phyloP scores from a whole-genome alignment of 2,888 invertebrate species.

The Lasioglossum calceatum region DNA sequence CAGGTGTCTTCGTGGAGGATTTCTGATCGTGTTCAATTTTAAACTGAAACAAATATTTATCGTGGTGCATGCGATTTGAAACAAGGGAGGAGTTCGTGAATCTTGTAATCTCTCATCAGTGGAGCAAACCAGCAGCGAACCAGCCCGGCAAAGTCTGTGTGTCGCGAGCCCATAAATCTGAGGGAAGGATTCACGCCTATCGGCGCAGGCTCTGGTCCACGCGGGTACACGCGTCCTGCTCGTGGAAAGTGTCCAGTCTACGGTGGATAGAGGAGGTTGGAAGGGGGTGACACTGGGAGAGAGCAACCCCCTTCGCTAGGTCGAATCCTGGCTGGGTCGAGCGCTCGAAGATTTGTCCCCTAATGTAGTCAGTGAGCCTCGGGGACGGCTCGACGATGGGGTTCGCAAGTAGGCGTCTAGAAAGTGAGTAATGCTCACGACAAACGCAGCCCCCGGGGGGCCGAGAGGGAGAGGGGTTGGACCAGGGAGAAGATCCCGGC shows the following conservation, averaged over 20 bases:
- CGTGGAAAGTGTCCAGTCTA: slow-evolving; percentile 57
- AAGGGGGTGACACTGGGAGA: slow-evolving; percentile 22
- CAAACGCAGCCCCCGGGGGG: slow-evolving; percentile 83
- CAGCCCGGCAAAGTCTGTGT: not conserved
- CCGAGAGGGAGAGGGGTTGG: slow-evolving; percentile 48
- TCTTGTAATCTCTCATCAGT: slow-evolving; percentile 2
- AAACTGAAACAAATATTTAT: not conserved
- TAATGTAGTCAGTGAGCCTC: slow-evolving; percentile 83
- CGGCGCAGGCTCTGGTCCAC: slow-evolving; percentile 30
- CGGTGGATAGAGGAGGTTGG: not conserved
- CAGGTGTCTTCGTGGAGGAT: not conserved
- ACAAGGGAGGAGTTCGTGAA: not conserved
- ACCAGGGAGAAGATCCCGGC: slow-evolving; percentile 78
- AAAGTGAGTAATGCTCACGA: slow-evolving; percentile 85
- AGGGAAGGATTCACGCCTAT: slow-evolving; percentile 61
- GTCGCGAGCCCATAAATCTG: slow-evolving; percentile 52
- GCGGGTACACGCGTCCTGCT: slow-evolving; percentile 39
- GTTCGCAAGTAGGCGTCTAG: slow-evolving; percentile 80
- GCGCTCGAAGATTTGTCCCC: slow-evolving; percentile 82
- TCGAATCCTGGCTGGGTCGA: slow-evolving; percentile 51
- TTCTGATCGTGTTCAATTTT: not conserved
- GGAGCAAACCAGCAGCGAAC: not conserved
- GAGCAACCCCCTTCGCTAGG: slow-evolving; percentile 24
- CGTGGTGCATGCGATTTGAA: not conserved
- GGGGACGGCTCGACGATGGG: slow-evolving; percentile 74